Base-by-base conservation (phyloP, 2,797 vertebrate genomes). In the Allobates femoralis region DNA sequence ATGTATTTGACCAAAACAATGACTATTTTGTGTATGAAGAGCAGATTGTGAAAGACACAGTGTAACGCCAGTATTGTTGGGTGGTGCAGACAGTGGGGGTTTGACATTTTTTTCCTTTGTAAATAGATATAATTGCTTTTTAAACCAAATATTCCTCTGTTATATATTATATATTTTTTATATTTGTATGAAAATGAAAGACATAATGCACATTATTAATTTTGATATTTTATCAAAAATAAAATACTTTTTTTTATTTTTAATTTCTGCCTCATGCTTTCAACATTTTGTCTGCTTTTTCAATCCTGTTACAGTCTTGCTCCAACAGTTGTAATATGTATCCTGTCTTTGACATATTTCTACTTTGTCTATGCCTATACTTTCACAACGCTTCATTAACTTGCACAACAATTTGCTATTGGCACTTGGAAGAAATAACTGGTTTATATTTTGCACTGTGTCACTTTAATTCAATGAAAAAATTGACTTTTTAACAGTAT, bases 221-320 rank as follows among this genome's bases (percentile, higher is more conserved):
- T 88, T 88, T 88, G 60, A 85, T 88, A 88, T 71, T 81, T 75
- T 84, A 69, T 85, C 71, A 81, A 71, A 71, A 88, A 88, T 88
- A 88, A 88, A 87, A 88, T 76, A 32, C 46, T 50, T 58, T 77
- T 85, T 46, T 85, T 87, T 87, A 81, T 85, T 81, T 88, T 84
- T 87, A 66, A 60, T 12, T 46, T 50, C 69, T 67, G 87, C 83
- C 71, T 88, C 71, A 71, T 88, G 78, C 78, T 66, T 87, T 60
- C 46, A 30, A 51, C 28, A 75, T 18, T 19, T 41, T 84, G 60
- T 74, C 58, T 81, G 56, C 80, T 78, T 76, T 75, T 78, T 81
- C 67, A 85, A 74, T 67, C 66, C 28, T 55, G 12, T 34, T 34
- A 34, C 30, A 62, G 14, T 41, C 51, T 37, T 74, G 8, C 77